Evolutionary conservation across 2,888 invertebrate species (phyloP).

Genomic region (Ennomos fuscantarius): DNA sequence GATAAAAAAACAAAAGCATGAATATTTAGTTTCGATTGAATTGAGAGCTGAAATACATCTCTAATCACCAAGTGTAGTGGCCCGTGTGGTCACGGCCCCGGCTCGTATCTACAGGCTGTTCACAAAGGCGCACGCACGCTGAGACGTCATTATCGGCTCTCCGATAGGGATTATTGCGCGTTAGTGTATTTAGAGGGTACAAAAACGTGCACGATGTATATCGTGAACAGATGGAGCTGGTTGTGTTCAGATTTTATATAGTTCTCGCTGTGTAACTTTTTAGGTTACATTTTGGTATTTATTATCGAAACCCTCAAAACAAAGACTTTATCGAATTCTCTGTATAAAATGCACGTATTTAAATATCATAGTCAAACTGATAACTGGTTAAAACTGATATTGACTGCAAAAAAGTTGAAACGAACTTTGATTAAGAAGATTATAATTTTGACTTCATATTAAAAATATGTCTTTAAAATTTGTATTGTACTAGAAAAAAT

Average conservation of each 20-base stretch:
- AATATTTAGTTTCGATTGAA: not conserved
- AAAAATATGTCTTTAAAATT: too few relatives aligned
- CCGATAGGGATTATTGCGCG: constrained; percentile 60
- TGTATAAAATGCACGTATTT: too few relatives aligned
- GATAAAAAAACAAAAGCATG: not conserved
- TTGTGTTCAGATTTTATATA: constrained; percentile 23
- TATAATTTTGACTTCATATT: too few relatives aligned
- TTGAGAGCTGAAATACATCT: not conserved
- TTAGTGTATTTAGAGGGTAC: constrained; percentile 48
- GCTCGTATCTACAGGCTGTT: constrained; percentile 42
- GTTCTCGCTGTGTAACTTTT: not conserved
- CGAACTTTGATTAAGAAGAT: too few relatives aligned
- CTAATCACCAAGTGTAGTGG: constrained; percentile 22
- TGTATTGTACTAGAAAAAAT: too few relatives aligned
- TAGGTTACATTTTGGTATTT: not conserved
- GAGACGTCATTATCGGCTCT: constrained; percentile 63
- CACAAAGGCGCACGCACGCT: constrained; percentile 63
- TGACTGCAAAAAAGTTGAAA: too few relatives aligned
- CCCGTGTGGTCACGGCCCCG: constrained; percentile 1
- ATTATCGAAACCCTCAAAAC: not conserved
- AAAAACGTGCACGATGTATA: constrained; percentile 32
- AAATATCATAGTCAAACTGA: too few relatives aligned
- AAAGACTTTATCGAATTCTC: too few relatives aligned
- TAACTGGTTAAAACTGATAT: too few relatives aligned
- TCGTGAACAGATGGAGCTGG: constrained; percentile 13